A percentile compares a stretch with the other conserved stretches of the same genome.
Conservation (phyloP, 2,113 vertebrate species). For the Coryphaenoides rupestris region DNA sequence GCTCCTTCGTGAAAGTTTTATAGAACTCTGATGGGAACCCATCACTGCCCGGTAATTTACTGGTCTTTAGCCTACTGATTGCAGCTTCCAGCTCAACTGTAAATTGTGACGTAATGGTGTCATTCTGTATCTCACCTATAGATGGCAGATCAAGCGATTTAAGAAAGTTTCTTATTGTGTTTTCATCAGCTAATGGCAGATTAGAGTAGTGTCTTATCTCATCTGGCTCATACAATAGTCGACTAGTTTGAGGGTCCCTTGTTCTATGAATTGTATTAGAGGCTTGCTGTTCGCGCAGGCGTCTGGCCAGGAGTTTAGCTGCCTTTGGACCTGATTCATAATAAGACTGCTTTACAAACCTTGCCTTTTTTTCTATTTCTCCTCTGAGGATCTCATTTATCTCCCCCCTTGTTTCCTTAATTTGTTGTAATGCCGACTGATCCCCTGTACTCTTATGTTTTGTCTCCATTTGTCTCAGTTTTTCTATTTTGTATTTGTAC, state of each 20-base stretch:
- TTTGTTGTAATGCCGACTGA: background rate
- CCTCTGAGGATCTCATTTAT: background rate
- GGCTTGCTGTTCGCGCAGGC: background rate
- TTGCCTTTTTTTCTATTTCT: background rate
- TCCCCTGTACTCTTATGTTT: too few species aligned
- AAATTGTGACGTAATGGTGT: background rate
- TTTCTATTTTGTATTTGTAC: background rate
- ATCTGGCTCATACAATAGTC: too few species aligned
- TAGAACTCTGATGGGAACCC: background rate
- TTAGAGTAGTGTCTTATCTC: too few species aligned
- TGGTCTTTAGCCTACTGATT: background rate
- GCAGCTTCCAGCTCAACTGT: background rate
- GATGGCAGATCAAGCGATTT: background rate
- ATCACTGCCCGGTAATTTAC: background rate
- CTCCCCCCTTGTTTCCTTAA: background rate
- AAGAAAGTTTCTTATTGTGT: background rate
- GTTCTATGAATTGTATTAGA: background rate
- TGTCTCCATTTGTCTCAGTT: too few species aligned
- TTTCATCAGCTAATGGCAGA: too few species aligned
- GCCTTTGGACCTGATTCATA: conserved; percentile 1
- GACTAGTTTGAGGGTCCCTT: background rate
- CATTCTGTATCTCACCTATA: background rate
- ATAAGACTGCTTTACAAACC: background rate
- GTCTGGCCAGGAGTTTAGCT: background rate
- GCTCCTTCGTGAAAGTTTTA: too few species aligned